Conservation (phyloP, 2,797 vertebrate species). For the Miichthys miiuy region DNA sequence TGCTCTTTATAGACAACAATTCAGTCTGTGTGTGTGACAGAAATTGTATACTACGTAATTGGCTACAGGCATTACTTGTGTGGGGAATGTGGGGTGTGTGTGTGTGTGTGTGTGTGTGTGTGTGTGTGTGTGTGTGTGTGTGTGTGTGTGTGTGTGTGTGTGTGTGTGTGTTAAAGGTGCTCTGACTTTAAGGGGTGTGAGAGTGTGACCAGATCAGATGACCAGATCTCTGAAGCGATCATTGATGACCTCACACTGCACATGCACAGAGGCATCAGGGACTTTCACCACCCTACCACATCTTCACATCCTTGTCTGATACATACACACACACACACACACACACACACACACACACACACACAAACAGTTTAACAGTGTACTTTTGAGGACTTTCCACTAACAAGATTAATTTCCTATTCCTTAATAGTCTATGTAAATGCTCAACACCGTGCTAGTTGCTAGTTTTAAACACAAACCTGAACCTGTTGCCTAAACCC, state of each 20-base stretch:
- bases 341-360: neutral
- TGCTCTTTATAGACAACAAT: slow-evolving; percentile 18
- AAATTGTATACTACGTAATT: slow-evolving; percentile 14
- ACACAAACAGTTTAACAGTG: neutral
- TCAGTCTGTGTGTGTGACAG: slow-evolving; percentile 14
- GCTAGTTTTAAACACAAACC: neutral
- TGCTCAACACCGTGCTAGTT: neutral
- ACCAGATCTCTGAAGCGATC: slow-evolving; percentile 50
- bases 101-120: slow-evolving; percentile 9
- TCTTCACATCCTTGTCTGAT: slow-evolving; percentile 43
- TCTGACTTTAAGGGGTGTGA: slow-evolving; percentile 45
- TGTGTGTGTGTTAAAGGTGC: slow-evolving; percentile 22
- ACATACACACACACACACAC: too few relatives aligned
- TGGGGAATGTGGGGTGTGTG: neutral
- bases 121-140: slow-evolving; percentile 22
- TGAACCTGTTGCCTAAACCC: slow-evolving; percentile 1
- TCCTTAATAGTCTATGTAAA: neutral
- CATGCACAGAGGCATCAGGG: slow-evolving; percentile 51
- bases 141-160: slow-evolving; percentile 8
- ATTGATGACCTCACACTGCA: slow-evolving; percentile 58
- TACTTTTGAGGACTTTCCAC: slow-evolving; percentile 17
- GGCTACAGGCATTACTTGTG: neutral
- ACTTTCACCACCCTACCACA: slow-evolving; percentile 57
- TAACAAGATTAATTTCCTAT: neutral
- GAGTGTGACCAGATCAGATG: slow-evolving; percentile 60